These are phyloP conservation scores for Fundulus diaphanus DNA, from an alignment of 2,797 vertebrate species.

Conservation along the genomic window DNA sequence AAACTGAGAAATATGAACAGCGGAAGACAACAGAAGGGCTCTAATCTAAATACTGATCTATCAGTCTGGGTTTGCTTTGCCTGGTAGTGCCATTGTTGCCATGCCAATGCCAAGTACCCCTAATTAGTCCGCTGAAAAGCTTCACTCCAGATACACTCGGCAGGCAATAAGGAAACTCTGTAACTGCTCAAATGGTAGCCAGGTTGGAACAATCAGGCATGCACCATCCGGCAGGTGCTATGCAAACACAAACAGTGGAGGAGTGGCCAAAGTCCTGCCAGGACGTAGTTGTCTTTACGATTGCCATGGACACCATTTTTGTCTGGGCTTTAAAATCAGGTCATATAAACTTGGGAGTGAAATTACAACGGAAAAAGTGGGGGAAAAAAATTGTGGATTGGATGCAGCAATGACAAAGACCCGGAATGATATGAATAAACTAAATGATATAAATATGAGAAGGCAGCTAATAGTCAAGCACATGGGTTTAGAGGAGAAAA, in stretches of 20 bases:
- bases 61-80: constrained; percentile 20
- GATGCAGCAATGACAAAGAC: background rate
- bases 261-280: constrained; percentile 63
- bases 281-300: constrained; percentile 43
- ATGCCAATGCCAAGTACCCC: constrained; percentile 55
- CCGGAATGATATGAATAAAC: background rate
- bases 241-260: constrained; percentile 55
- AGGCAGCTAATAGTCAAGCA: constrained; percentile 28
- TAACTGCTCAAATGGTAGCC: constrained; percentile 20
- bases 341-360: constrained; percentile 40
- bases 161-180: constrained; percentile 25
- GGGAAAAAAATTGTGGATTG: background rate
- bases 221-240: constrained; percentile 36
- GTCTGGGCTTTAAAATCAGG: constrained; percentile 17
- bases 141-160: constrained; percentile 27
- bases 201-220: constrained; percentile 43
- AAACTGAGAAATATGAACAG: background rate
- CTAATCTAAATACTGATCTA: constrained; percentile 39
- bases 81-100: constrained; percentile 43
- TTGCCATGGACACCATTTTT: constrained; percentile 49
- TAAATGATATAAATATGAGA: background rate
- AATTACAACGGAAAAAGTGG: background rate
- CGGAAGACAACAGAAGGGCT: constrained; percentile 28
- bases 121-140: constrained; percentile 42
- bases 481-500: constrained; percentile 33